Percentiles rank a stretch among this genome's conserved stretches.
phyloP scores from a whole-genome alignment of 2,113 vertebrate species.

The Zapus hudsonius region DNA sequence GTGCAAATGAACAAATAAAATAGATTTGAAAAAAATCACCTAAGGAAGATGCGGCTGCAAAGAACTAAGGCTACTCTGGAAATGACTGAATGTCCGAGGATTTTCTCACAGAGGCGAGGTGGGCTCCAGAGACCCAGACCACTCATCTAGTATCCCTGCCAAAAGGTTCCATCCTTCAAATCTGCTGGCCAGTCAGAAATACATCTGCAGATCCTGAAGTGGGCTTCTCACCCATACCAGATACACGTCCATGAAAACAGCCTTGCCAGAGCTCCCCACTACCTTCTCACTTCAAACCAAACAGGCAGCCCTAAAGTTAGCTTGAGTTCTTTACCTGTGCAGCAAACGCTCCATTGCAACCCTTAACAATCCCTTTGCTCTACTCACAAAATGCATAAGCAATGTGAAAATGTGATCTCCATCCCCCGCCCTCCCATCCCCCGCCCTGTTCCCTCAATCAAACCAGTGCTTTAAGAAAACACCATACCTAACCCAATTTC shows the following conservation, averaged over 20 bases:
- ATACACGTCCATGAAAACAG: background rate
- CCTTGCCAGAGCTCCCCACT: background rate
- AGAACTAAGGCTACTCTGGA: background rate
- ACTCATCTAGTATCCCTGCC: background rate
- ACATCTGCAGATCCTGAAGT: background rate
- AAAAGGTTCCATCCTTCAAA: background rate
- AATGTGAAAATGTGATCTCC: background rate
- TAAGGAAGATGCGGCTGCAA: background rate
- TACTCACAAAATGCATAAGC: background rate
- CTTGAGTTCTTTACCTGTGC: background rate
- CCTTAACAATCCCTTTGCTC: background rate
- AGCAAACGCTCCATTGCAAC: background rate
- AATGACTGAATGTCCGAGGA: background rate
- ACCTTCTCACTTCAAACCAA: background rate
- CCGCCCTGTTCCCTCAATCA: background rate
- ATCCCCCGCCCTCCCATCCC: background rate
- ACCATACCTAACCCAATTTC: background rate
- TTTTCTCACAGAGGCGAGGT: rapidly evolving
- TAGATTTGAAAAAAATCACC: too few species aligned
- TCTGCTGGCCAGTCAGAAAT: background rate
- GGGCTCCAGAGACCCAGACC: background rate
- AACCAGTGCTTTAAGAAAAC: rapidly evolving
- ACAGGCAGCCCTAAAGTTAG: background rate
- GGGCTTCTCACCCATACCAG: background rate
- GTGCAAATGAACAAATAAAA: too few species aligned